Evolutionary conservation across 2,888 invertebrate genomes (phyloP).

Genomic region (Andrena chrysosceles): DNA sequence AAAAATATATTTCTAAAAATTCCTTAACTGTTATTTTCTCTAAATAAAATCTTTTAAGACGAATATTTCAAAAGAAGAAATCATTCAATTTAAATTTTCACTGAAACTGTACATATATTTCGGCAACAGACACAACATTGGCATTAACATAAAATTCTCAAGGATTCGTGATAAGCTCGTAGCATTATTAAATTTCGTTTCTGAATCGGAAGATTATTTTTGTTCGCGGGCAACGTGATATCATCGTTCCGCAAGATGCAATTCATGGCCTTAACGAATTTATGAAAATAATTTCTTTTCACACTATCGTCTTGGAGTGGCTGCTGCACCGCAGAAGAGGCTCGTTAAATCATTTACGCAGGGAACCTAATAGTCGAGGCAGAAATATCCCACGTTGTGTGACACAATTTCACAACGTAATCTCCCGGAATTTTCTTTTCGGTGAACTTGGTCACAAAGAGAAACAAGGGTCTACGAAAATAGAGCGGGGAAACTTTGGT

Average conservation of each 20-base stretch:
- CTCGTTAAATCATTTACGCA: not conserved
- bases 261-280: not conserved
- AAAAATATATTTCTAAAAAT: too few species aligned
- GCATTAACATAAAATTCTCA: not conserved
- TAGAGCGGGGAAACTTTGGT: constrained; percentile 36
- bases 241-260: constrained; percentile 6
- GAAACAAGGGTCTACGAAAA: constrained; percentile 42
- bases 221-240: not conserved
- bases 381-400: constrained; percentile 32
- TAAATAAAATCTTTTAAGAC: too few species aligned
- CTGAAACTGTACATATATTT: not conserved
- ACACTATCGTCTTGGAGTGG: too few species aligned
- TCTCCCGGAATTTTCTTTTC: constrained; percentile 26
- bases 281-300: constrained; percentile 1
- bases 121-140: too few species aligned
- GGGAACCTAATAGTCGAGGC: too few species aligned
- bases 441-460: constrained; percentile 24
- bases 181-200: constrained; percentile 8
- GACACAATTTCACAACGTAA: constrained; percentile 45
- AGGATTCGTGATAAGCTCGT: not conserved
- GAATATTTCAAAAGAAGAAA: too few species aligned
- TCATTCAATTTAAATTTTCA: not conserved
- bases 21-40: too few species aligned
- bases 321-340: not conserved
- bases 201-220: constrained; percentile 7